A percentile compares a stretch with the other conserved stretches of the same genome.
These are phyloP conservation scores for Empidonax alnorum DNA, from an alignment of 2,113 vertebrate genomes.

Conservation along the genomic window DNA sequence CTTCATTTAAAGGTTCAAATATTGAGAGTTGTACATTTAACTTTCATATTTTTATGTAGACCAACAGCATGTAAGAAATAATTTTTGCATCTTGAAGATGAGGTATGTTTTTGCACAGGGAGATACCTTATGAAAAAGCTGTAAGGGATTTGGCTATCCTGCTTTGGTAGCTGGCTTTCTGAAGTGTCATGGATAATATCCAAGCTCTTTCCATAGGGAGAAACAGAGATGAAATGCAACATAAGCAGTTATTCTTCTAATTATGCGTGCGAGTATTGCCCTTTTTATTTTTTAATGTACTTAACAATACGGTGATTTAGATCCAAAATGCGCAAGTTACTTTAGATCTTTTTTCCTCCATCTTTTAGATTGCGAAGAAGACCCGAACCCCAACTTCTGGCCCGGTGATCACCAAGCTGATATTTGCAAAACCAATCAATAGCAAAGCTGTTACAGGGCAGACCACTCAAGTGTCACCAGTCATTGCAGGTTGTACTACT, in stretches of 20 bases:
- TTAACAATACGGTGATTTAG: neutral
- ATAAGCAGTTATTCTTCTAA: neutral
- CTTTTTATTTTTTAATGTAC: neutral
- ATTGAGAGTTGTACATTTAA: neutral
- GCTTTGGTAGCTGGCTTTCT: neutral
- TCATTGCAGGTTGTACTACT: conserved; percentile 86
- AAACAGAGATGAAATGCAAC: neutral
- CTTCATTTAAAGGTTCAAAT: neutral
- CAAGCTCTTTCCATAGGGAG: neutral
- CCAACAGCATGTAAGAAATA: neutral
- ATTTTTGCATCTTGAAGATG: neutral
- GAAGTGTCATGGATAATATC: neutral
- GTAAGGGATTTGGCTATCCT: neutral
- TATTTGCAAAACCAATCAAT: conserved; percentile 96
- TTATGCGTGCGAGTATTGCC: neutral
- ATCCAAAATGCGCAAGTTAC: conserved; percentile 1
- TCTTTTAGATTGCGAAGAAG: conserved; percentile 94
- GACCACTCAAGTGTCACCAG: conserved; percentile 86
- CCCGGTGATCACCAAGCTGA: conserved; percentile 92
- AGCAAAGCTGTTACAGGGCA: conserved; percentile 92
- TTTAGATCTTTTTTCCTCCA: conserved; percentile 39
- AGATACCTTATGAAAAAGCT: neutral
- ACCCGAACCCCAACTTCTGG: conserved; percentile 88
- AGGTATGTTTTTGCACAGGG: neutral
- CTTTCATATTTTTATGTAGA: neutral